Base-by-base conservation (phyloP, 30 jellyfish, hydroid and myxozoan species). In the Hydra vulgaris region DNA sequence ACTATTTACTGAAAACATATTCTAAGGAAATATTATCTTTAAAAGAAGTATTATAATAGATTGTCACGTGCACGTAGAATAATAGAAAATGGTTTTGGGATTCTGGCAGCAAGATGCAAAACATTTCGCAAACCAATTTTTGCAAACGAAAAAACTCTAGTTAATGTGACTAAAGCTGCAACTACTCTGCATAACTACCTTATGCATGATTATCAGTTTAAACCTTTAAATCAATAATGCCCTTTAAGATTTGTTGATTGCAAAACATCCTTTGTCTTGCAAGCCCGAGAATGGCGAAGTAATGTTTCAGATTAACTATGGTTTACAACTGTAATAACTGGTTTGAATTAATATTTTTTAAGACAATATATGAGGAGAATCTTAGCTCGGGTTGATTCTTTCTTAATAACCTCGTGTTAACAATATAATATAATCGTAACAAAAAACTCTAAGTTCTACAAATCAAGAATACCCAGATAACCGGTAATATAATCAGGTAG, bases 271-370 rank as follows among this genome's bases (percentile, higher is more conserved):
- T 54, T 27, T 61, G 86, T 82, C 53, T 82, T 86, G 87, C 86
- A 86, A 76, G 74, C 86, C 15, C 90, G 95, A 27, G 86, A 82
- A 26, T 86, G 95, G 95, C 85, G 81, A 69, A 82, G 73, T 23
- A 88, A 78, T 82, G 91, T 25, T 25, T 18, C 54, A 71, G 86
- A 79, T 54, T 76, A n/a, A n/a, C n/a, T 23, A 69, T 83, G 88
- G 83, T 52, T 78, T 56, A 71, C 0, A 66, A 81, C 67, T 18
- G n/a, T n/a, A n/a, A n/a, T n/a, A n/a, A n/a, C n/a, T n/a, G n/a
- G n/a, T n/a, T n/a, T n/a, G n/a, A n/a, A n/a, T n/a, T n/a, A n/a
- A n/a, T n/a, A n/a, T n/a, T n/a, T n/a, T n/a, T n/a, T n/a, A n/a
- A n/a, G n/a, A n/a, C n/a, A n/a, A n/a, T n/a, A n/a, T n/a, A n/a